Conservation (phyloP, 2,888 invertebrate genomes). For the Sisyra terminalis region DNA sequence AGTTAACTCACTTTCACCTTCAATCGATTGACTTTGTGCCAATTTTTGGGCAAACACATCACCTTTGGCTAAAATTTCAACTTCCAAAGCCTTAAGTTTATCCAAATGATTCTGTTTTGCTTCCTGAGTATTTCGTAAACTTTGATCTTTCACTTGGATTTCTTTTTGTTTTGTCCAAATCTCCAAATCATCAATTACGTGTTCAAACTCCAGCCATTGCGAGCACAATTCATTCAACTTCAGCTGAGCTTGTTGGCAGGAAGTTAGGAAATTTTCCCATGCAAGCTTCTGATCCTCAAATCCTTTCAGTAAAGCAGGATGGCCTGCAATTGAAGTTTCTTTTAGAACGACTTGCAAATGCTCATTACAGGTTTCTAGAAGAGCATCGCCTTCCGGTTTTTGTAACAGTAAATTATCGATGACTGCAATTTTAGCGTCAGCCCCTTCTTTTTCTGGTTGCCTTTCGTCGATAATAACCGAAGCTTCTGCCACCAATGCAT, state of each 20-base stretch:
- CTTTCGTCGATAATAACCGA: constrained; percentile 61
- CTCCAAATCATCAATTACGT: constrained; percentile 57
- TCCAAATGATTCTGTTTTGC: constrained; percentile 65
- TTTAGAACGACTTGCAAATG: constrained; percentile 55
- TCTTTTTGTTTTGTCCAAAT: constrained; percentile 79
- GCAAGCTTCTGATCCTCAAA: constrained; percentile 55
- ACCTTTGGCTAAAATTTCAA: constrained; percentile 50
- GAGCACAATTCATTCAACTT: constrained; percentile 60
- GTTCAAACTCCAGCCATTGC: constrained; percentile 69
- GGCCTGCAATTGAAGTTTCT: constrained; percentile 63
- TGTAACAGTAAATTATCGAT: constrained; percentile 62
- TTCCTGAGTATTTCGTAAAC: constrained; percentile 69
- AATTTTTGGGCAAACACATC: constrained; percentile 48
- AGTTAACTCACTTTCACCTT: constrained; percentile 58
- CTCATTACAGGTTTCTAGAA: constrained; percentile 49
- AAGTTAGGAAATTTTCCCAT: constrained; percentile 58
- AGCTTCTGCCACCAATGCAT: constrained; percentile 62
- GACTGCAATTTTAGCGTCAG: constrained; percentile 54
- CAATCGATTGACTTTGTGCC: constrained; percentile 51
- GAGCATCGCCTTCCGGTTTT: constrained; percentile 53
- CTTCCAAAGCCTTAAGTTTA: constrained; percentile 54
- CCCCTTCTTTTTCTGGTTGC: constrained; percentile 61
- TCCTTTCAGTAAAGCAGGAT: constrained; percentile 51
- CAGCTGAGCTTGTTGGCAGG: constrained; percentile 52
- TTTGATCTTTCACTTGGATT: constrained; percentile 72